A percentile compares a stretch with the other conserved stretches of the same genome.
Conservation (phyloP, 1,140 invertebrate genomes). For the Lamellibrachia luymesi region DNA sequence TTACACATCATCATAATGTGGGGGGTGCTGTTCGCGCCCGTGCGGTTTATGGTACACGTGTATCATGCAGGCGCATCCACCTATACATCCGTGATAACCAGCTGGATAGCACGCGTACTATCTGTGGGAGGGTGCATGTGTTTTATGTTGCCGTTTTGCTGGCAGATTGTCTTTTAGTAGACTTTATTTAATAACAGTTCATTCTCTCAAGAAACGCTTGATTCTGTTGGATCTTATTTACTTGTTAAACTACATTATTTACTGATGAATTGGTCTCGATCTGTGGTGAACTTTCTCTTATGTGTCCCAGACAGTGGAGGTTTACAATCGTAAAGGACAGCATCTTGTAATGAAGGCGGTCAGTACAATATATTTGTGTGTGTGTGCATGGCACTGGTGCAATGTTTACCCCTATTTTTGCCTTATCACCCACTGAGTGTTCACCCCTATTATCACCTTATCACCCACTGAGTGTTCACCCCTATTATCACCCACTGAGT, state of each 20-base stretch:
- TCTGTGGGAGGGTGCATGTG: not conserved
- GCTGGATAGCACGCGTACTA: no score
- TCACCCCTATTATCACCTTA: no score
- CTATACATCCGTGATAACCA: no score
- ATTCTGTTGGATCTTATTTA: no score
- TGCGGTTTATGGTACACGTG: no score
- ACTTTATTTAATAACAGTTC: not conserved
- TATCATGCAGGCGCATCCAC: no score
- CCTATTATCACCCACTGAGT: not conserved
- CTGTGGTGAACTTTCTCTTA: not conserved
- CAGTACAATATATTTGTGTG: slow-evolving; percentile 7
- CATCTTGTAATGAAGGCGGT: slow-evolving; percentile 24
- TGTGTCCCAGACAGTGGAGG: slow-evolving; percentile 18
- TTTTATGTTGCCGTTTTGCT: not conserved
- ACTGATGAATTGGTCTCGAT: not conserved
- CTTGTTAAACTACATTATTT: not conserved
- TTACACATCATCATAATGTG: no score
- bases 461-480: no score
- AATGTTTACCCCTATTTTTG: not conserved
- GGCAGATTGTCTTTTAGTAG: not conserved
- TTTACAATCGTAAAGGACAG: slow-evolving; percentile 26
- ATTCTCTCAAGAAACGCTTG: not conserved
- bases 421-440: no score
- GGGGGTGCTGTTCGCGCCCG: no score
- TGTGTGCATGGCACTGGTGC: not conserved